Percentiles rank a stretch among this genome's conserved stretches.
Conservation (phyloP, 2,888 invertebrate genomes). For the Clanis bilineata region DNA sequence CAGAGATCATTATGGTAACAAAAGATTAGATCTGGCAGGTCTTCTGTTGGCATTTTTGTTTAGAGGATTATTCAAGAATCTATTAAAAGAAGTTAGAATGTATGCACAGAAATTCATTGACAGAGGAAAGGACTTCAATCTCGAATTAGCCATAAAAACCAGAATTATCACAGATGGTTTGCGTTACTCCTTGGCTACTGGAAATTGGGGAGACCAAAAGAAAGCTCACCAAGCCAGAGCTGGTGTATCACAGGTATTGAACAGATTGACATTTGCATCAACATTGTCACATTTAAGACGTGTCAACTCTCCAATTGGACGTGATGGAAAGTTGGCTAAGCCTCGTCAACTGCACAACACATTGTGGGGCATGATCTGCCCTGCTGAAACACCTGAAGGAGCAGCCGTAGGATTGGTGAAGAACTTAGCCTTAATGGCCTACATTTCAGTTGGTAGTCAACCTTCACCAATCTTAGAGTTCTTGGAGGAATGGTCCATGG, state of each 20-base stretch:
- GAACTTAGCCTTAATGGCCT: constrained; percentile 99
- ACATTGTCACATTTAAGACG: constrained; percentile 98
- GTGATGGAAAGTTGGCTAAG: constrained; percentile 99
- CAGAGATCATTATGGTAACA: constrained; percentile 99
- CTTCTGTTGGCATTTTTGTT: constrained; percentile 98
- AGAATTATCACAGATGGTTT: constrained; percentile 99
- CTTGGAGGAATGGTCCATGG: constrained; percentile 99
- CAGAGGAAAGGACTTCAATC: constrained; percentile 98
- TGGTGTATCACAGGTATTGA: constrained; percentile 98
- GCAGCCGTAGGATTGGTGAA: constrained; percentile 98
- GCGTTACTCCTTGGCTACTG: constrained; percentile 98
- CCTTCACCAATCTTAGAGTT: constrained; percentile 99
- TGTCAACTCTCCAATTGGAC: constrained; percentile 99
- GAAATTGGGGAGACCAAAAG: constrained; percentile 99
- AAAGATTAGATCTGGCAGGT: constrained; percentile 98
- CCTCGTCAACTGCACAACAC: constrained; percentile 99
- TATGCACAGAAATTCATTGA: constrained; percentile 99
- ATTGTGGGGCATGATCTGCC: constrained; percentile 99
- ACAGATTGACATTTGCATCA: constrained; percentile 98
- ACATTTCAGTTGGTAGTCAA: constrained; percentile 99
- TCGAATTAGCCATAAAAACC: constrained; percentile 98
- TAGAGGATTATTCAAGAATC: constrained; percentile 96
- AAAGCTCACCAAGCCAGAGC: constrained; percentile 99
- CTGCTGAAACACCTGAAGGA: constrained; percentile 99
- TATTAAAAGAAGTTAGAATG: constrained; percentile 98